Conservation (phyloP, 2,797 vertebrate genomes). For the Rousettus madagascariensis region DNA sequence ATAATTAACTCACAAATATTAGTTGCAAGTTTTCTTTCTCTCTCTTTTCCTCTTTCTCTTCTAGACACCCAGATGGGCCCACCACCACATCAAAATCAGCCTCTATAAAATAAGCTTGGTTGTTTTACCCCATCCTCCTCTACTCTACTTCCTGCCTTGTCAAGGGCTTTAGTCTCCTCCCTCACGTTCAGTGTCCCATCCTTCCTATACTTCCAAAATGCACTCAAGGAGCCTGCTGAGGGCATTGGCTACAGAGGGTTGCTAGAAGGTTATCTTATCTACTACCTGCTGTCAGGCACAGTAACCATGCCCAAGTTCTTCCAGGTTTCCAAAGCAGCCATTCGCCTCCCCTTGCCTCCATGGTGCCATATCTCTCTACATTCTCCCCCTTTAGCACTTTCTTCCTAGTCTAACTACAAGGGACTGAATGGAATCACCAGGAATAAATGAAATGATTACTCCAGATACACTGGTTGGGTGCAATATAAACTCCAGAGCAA, state of each 20-base stretch:
- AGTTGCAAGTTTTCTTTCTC: neutral
- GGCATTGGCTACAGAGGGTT: neutral
- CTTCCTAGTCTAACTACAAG: neutral
- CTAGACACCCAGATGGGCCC: neutral
- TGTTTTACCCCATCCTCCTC: neutral
- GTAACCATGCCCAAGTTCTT: neutral
- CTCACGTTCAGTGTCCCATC: neutral
- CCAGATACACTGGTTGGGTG: neutral
- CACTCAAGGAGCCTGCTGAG: neutral
- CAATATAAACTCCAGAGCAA: neutral
- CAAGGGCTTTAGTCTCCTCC: neutral
- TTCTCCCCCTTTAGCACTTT: neutral
- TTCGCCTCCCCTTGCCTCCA: neutral
- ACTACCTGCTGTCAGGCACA: neutral
- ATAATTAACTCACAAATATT: neutral
- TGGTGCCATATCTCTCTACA: rapidly evolving
- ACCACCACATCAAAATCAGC: neutral
- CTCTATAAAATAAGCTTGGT: neutral
- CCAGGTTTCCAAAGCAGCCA: neutral
- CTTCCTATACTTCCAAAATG: neutral
- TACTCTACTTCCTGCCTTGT: neutral
- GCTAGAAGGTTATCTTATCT: neutral
- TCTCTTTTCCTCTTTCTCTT: neutral
- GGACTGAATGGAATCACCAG: neutral
- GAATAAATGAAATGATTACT: neutral